These are phyloP conservation scores for Chiroxiphia lanceolata DNA, from an alignment of 2,797 vertebrate genomes.

Conservation along the genomic window DNA sequence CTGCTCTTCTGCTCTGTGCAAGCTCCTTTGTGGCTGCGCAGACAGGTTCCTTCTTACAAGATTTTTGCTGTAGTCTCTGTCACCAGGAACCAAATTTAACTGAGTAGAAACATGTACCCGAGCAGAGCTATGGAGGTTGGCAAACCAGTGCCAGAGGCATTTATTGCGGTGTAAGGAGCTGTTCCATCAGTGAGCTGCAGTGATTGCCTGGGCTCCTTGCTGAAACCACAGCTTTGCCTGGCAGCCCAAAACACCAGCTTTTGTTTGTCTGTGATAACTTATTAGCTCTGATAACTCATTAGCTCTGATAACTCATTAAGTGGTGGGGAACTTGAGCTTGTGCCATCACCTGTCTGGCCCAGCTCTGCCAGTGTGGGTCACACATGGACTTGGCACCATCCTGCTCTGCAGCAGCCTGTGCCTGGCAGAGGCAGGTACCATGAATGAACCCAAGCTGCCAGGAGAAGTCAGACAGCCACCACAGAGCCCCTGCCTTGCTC, in stretches of 20 bases:
- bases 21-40: not conserved
- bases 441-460: not conserved
- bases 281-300: not conserved
- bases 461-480: not conserved
- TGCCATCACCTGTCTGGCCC: not conserved
- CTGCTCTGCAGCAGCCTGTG: not conserved
- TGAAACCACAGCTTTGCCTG: constrained; percentile 6
- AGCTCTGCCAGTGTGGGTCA: not conserved
- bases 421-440: rapidly evolving
- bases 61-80: not conserved
- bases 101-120: rapidly evolving
- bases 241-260: not conserved
- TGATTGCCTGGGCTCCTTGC: constrained; percentile 19
- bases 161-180: not conserved
- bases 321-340: rapidly evolving
- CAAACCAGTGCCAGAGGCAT: not conserved
- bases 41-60: not conserved
- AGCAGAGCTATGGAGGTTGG: not conserved
- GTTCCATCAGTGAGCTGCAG: constrained; percentile 33
- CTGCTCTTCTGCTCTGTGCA: not conserved
- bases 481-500: not conserved
- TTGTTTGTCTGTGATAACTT: not conserved
- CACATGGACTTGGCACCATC: rapidly evolving
- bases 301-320: not conserved
- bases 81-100: not conserved